Conservation (phyloP, 2,888 invertebrate species). For the Vesta saturnalis region DNA sequence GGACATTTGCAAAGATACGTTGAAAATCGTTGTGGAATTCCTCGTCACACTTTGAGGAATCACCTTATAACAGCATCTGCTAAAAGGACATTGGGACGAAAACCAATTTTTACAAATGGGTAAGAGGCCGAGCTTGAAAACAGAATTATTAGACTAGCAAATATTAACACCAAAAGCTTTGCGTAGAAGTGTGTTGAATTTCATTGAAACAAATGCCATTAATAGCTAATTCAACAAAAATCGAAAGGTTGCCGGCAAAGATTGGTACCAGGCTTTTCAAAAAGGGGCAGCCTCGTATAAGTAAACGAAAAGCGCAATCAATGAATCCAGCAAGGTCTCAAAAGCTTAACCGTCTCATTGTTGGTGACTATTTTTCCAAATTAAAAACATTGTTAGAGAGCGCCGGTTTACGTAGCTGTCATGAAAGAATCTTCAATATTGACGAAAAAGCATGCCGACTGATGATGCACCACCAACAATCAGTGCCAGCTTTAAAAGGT, state of each 20-base stretch:
- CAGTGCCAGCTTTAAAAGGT: slow-evolving; percentile 40
- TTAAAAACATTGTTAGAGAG: neutral
- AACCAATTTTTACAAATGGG: slow-evolving; percentile 7
- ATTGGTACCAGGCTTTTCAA: slow-evolving; percentile 16
- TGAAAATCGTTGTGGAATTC: neutral
- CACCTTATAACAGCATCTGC: no score
- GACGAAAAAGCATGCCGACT: slow-evolving; percentile 47
- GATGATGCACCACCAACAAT: slow-evolving; percentile 43
- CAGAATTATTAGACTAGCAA: no score
- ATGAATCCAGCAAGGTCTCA: slow-evolving; percentile 47
- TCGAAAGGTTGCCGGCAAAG: slow-evolving; percentile 6
- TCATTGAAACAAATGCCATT: neutral
- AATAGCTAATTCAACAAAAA: slow-evolving; percentile 3
- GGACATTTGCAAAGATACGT: neutral
- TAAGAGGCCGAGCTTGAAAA: no score
- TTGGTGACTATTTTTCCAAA: neutral
- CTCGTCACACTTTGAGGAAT: neutral
- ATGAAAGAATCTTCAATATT: slow-evolving; percentile 45
- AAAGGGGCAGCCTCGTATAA: slow-evolving; percentile 35
- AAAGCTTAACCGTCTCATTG: slow-evolving; percentile 33
- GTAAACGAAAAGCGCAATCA: slow-evolving; percentile 44
- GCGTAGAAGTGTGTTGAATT: no score
- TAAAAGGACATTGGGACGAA: no score
- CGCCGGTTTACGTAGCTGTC: slow-evolving; percentile 32
- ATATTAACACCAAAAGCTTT: no score